Conservation (phyloP, 2,888 invertebrate species). For the Epinotia demarniana region DNA sequence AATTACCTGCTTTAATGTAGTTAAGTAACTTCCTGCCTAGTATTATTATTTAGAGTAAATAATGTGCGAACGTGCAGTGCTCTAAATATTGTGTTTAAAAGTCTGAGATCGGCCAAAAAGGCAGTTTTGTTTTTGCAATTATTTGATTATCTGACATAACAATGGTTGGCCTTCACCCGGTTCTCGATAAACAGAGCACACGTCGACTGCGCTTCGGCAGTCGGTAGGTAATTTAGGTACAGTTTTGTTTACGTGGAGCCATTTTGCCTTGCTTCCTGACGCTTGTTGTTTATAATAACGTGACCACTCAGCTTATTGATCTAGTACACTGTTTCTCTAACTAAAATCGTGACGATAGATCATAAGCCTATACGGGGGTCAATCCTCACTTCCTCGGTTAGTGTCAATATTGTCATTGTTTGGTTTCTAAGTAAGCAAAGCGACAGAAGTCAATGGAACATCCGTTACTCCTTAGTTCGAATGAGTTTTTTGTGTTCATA, state of each 20-base stretch:
- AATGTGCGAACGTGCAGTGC: background rate
- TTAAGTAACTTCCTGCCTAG: conserved; percentile 23
- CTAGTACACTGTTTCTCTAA: conserved; percentile 12
- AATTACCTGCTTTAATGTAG: conserved; percentile 9
- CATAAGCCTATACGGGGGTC: conserved; percentile 7
- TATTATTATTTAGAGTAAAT: background rate
- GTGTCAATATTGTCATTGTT: conserved; percentile 15
- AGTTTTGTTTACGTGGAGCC: conserved; percentile 39
- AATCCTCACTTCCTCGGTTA: background rate
- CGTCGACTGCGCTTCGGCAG: conserved; percentile 23
- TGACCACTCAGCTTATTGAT: conserved; percentile 27
- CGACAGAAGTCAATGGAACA: conserved; percentile 12
- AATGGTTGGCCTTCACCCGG: conserved; percentile 46
- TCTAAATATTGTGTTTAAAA: background rate
- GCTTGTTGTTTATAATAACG: conserved; percentile 32
- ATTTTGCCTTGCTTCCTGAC: conserved; percentile 43
- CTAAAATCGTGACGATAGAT: conserved; percentile 1
- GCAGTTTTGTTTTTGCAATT: conserved; percentile 29
- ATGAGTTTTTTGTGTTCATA: background rate
- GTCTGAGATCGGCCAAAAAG: conserved; percentile 13
- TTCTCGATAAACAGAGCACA: conserved; percentile 45
- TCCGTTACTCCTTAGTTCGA: background rate
- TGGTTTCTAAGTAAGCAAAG: conserved; percentile 16
- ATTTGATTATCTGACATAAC: conserved; percentile 39
- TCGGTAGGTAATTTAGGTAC: conserved; percentile 17